These are phyloP conservation scores for Peromyscus californicus DNA, from an alignment of 2,113 vertebrate genomes.

Conservation along the genomic window DNA sequence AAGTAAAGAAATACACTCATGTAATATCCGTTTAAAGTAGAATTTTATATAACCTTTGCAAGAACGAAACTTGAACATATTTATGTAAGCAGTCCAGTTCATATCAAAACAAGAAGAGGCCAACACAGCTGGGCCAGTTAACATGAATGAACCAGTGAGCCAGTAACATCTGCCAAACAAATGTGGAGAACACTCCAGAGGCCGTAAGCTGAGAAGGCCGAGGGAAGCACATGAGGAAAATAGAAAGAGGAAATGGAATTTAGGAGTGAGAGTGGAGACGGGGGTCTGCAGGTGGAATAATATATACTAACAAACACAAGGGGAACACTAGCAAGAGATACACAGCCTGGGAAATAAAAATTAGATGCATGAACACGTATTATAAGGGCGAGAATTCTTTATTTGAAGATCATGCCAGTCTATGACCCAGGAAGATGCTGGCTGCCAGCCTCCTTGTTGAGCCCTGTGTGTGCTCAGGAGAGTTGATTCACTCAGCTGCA, in stretches of 20 bases:
- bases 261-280: not conserved
- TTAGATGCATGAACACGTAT: not conserved
- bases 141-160: slow-evolving; percentile 58
- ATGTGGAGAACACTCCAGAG: slow-evolving; percentile 33
- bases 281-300: slow-evolving; percentile 39
- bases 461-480: not conserved
- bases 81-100: slow-evolving; percentile 38
- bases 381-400: not conserved
- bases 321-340: not conserved
- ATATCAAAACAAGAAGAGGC: slow-evolving; percentile 58
- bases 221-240: slow-evolving; percentile 31
- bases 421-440: not conserved
- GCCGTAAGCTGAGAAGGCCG: slow-evolving; percentile 45
- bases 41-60: slow-evolving; percentile 44
- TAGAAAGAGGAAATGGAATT: slow-evolving; percentile 2
- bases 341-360: not conserved
- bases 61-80: slow-evolving; percentile 57
- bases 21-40: slow-evolving; percentile 37
- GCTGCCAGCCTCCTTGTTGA: not conserved
- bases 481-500: not conserved
- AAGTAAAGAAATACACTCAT: not conserved
- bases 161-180: slow-evolving; percentile 64
- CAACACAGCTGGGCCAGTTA: slow-evolving; percentile 28
- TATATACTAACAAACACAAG: slow-evolving; percentile 9
- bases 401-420: not conserved